A percentile compares a stretch with the other conserved stretches of the same genome.
These are phyloP conservation scores for Gambusia yucatana DNA, from an alignment of 2,797 vertebrate genomes.

Conservation along the genomic window DNA sequence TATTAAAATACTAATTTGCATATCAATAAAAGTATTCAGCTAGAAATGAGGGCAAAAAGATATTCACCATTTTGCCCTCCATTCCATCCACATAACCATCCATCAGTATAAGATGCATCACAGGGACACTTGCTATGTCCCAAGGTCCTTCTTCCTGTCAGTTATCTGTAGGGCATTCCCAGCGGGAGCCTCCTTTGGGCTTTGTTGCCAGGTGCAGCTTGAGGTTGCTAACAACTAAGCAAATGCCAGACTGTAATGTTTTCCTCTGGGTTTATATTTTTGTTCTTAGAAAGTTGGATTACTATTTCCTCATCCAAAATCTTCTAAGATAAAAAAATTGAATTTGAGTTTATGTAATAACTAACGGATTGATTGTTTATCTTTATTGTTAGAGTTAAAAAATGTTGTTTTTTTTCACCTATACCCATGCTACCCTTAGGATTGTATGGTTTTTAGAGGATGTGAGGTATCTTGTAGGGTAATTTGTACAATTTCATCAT, in stretches of 20 bases:
- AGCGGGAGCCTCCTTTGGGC: slow-evolving; percentile 15
- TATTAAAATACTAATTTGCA: slow-evolving; percentile 17
- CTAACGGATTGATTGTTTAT: background rate
- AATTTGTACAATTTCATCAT: background rate
- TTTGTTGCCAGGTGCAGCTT: slow-evolving; percentile 15
- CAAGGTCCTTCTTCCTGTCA: slow-evolving; percentile 14
- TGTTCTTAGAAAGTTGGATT: background rate
- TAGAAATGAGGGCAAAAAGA: background rate
- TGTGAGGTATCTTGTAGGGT: background rate
- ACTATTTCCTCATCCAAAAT: background rate
- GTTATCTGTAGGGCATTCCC: slow-evolving; percentile 2
- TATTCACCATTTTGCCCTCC: slow-evolving; percentile 4
- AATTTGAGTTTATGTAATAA: background rate
- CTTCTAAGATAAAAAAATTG: background rate
- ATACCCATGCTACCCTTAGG: background rate
- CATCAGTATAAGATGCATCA: slow-evolving; percentile 7
- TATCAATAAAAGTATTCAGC: slow-evolving; percentile 8
- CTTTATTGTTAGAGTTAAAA: background rate
- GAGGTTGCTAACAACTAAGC: slow-evolving; percentile 2
- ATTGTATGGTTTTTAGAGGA: background rate
- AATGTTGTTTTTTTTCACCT: background rate
- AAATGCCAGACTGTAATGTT: background rate
- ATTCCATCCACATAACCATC: slow-evolving; percentile 5
- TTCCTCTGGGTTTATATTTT: background rate
- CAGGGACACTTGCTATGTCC: slow-evolving; percentile 10